Conservation (phyloP, 2,888 invertebrate species). For the Phengaris arion region DNA sequence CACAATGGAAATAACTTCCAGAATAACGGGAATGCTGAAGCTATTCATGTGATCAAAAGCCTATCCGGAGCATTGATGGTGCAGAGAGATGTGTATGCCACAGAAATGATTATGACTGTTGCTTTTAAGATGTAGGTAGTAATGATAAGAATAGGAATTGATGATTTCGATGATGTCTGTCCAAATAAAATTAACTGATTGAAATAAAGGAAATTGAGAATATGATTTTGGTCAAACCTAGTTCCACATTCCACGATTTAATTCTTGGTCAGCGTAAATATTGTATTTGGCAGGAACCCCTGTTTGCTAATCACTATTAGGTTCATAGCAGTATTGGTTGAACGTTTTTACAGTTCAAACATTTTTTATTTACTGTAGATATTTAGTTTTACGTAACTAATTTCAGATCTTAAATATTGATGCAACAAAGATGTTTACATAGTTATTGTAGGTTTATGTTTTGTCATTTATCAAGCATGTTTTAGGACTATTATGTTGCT, state of each 20-base stretch:
- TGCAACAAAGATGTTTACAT: background rate
- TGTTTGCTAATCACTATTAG: constrained; percentile 5
- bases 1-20: constrained; percentile 15
- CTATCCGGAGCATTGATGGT: background rate
- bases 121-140: background rate
- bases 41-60: constrained; percentile 13
- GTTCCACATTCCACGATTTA: background rate
- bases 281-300: background rate
- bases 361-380: background rate
- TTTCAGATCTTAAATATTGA: background rate
- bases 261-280: background rate
- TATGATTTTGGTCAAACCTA: background rate
- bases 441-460: too few species aligned
- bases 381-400: constrained; percentile 5
- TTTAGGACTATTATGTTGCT: too few species aligned
- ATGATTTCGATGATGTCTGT: background rate
- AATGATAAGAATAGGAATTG: background rate
- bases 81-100: background rate
- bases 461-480: too few species aligned
- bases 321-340: background rate
- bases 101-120: background rate
- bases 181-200: background rate
- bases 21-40: constrained; percentile 4
- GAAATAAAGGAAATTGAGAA: background rate
- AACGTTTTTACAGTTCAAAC: background rate